A percentile compares a stretch with the other conserved stretches of the same genome.
Evolutionary conservation across 2,113 vertebrate species (phyloP).

Genomic region (Ranitomeya imitator): DNA sequence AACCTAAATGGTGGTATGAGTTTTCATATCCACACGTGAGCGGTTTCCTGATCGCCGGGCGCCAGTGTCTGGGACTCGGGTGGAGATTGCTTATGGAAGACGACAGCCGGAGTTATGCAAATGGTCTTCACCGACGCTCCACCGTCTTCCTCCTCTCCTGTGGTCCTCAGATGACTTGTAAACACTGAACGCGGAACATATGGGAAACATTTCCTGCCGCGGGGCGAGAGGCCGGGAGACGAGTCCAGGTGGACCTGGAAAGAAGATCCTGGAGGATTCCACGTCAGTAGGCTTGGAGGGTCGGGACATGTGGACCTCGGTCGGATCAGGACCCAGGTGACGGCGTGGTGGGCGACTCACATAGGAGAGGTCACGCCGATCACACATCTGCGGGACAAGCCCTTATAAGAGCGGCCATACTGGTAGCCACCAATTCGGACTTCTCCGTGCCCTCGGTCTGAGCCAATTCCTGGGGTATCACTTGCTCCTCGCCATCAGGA

Average conservation of each 20-base stretch:
- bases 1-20: not conserved
- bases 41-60: not conserved
- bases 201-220: not conserved
- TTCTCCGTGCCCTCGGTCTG: not conserved
- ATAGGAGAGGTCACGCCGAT: too few species aligned
- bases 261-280: too few species aligned
- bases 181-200: not conserved
- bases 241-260: not conserved
- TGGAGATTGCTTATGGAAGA: not conserved
- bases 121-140: not conserved
- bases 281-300: too few species aligned
- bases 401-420: too few species aligned
- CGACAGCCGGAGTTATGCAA: not conserved
- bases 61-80: not conserved
- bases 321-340: too few species aligned
- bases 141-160: not conserved
- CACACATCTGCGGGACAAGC: too few species aligned
- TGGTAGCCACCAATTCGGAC: too few species aligned
- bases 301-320: too few species aligned
- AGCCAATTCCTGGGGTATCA: not conserved
- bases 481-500: not conserved
- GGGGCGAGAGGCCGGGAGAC: not conserved
- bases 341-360: too few species aligned
- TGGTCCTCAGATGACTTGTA: conserved; percentile 29
- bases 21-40: not conserved